phyloP scores from a whole-genome alignment of 2,113 vertebrate species.

The cattle (Bos taurus) region ARS-UCD2.0 NC_037349.1:1301001-1301500 shows the following conservation, averaged over 20 bases:
- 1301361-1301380: neutral
- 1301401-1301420: no score
- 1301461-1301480: no score
- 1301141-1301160: neutral
- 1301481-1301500: no score
- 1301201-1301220: neutral
- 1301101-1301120: neutral
- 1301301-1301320: neutral
- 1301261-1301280: neutral
- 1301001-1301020: neutral
- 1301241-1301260: neutral
- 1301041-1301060: neutral
- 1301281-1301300: neutral
- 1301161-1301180: neutral
- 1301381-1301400: no score
- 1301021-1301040: neutral
- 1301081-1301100: neutral
- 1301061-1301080: neutral
- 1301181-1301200: no score
- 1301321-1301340: rapidly evolving
- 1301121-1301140: neutral
- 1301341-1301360: neutral
- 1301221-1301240: neutral
- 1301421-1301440: no score
- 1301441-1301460: no score